Evolutionary conservation across 2,888 invertebrate species (phyloP).

Genomic region (Allophyes oxyacanthae): DNA sequence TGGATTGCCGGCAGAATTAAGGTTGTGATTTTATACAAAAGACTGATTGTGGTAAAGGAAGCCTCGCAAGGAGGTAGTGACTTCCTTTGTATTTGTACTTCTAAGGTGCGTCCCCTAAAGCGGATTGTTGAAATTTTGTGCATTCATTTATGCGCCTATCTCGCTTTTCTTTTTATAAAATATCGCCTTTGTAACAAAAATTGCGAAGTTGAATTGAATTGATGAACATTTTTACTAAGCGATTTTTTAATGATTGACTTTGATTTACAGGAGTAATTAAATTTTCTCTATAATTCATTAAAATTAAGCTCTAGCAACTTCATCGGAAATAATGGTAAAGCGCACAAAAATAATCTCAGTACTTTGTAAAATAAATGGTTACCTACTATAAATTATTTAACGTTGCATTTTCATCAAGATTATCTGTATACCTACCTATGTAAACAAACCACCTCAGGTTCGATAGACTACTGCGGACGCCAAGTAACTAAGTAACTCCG

Average conservation of each 20-base stretch:
- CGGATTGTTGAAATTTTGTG: constrained; percentile 56
- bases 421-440: too few species aligned
- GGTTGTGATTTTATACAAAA: constrained; percentile 61
- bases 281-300: too few species aligned
- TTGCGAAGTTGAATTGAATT: constrained; percentile 16
- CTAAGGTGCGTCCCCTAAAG: constrained; percentile 47
- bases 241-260: too few species aligned
- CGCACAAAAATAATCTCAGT: too few species aligned
- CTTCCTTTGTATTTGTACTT: constrained; percentile 57
- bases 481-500: constrained; percentile 40
- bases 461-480: constrained; percentile 8
- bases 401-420: too few species aligned
- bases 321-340: too few species aligned
- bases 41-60: constrained; percentile 72
- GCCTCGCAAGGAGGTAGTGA: constrained; percentile 50
- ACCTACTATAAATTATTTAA: too few species aligned
- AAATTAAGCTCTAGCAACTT: too few species aligned
- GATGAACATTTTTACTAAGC: constrained; percentile 19
- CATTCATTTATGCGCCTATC: constrained; percentile 43
- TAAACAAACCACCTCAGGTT: neutral
- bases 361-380: too few species aligned
- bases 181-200: constrained; percentile 15
- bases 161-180: too few species aligned
- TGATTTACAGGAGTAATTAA: too few species aligned
- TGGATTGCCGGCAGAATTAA: constrained; percentile 8